Evolutionary conservation across 1,140 invertebrate genomes (phyloP).

Genomic region (Atta colombica): DNA sequence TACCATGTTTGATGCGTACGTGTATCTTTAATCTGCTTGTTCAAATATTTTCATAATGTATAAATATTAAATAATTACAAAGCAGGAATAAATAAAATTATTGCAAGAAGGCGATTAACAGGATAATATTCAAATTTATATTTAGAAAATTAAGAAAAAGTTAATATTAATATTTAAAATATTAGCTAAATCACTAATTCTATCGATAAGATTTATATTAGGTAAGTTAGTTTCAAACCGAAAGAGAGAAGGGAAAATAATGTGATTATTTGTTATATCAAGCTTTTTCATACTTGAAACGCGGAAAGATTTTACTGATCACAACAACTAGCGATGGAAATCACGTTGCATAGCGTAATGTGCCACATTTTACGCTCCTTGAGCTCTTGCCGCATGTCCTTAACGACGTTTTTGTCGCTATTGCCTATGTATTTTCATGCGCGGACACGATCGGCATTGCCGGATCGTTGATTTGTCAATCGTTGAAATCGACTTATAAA

Average conservation of each 20-base stretch:
- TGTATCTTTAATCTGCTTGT: not conserved
- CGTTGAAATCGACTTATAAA: slow-evolving; percentile 2
- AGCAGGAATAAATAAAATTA: not conserved
- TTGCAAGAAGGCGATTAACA: not conserved
- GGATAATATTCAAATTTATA: not conserved
- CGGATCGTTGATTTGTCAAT: slow-evolving; percentile 58
- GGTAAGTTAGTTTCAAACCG: not conserved
- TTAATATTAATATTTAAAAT: not conserved
- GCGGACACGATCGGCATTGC: slow-evolving; percentile 52
- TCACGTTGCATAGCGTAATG: slow-evolving; percentile 45
- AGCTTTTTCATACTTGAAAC: slow-evolving; percentile 10
- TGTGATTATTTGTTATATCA: not conserved
- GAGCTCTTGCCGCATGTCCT: slow-evolving; percentile 57
- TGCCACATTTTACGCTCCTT: slow-evolving; percentile 66
- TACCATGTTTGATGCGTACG: not conserved
- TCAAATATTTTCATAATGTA: not conserved
- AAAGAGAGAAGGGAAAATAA: not conserved
- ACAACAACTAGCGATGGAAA: not conserved
- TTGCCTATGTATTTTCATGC: slow-evolving; percentile 50
- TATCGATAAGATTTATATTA: not conserved
- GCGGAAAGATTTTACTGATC: slow-evolving; percentile 7
- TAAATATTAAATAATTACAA: not conserved
- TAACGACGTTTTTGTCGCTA: slow-evolving; percentile 35
- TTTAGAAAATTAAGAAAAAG: not conserved
- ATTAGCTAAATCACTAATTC: not conserved